Evolutionary conservation across 2,797 vertebrate species (phyloP), one percentile per base, ranked within the genome.

Genomic region (Schizothorax lantsangensis): DNA sequence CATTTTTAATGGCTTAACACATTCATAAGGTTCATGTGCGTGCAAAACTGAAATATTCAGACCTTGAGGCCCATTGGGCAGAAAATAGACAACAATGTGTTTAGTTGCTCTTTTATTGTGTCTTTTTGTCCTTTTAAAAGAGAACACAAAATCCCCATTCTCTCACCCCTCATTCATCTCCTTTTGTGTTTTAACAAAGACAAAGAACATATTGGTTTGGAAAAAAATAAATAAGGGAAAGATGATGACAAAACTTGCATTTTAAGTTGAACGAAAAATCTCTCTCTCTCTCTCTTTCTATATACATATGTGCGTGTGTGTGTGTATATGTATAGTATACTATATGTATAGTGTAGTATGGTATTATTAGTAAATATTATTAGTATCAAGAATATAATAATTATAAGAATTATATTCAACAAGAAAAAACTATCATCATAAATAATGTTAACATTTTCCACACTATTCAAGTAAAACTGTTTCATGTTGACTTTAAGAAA

Each of bases 101-200:
- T 30, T 9, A 52, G 73, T 75, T 30, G 15, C 26, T 54, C 12
- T 77, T 54, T 40, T 36, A 14, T 15, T 40, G 21, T 2, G 26
- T 40, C 1, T 79, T 38, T 38, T 54, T 11, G 12, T 10, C n/a
- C 43, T 66, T 66, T 66, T 33, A 66, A 66, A 30, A 49, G 23
- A 47, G 43, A 74, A 30, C 17, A 9, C 36, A 40, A 40, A 71
- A 19, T 5, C 43, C 26, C 30, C 30, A 36, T 40, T 36, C 21
- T 59, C 36, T 79, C 77, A 79, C 11, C 1, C 52, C 75, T 78
- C 75, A 59, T n/a, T 78, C 52, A 57, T 57, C 30, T n/a, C 19
- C 36, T 78, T 78, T 59, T 71, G 64, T 71, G 33, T 71, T 71
- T 69, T 38, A 71, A 38, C 6, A 38, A n/a, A 52, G 73, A 21